These are phyloP conservation scores for Benitochromis conjunctus DNA, from an alignment of 2,113 vertebrate genomes.

Conservation along the genomic window DNA sequence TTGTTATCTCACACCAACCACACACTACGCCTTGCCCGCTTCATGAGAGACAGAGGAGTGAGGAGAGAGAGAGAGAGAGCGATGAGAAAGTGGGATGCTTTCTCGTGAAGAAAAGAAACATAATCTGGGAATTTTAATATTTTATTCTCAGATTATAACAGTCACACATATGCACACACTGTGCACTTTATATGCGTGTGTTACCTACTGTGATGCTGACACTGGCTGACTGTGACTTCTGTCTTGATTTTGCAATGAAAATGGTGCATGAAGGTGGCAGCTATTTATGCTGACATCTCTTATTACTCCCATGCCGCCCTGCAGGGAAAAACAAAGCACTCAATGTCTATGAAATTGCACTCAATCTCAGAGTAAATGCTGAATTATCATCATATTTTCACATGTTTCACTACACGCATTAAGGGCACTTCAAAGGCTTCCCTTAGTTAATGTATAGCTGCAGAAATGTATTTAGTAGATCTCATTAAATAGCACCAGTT, in stretches of 20 bases:
- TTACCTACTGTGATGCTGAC: background rate
- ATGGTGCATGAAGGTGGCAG: background rate
- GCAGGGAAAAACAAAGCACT: background rate
- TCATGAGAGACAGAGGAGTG: conserved; percentile 48
- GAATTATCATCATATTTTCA: background rate
- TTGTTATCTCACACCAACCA: conserved; percentile 68
- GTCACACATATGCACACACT: background rate
- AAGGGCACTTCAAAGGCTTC: background rate
- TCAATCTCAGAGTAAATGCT: background rate
- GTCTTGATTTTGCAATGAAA: background rate
- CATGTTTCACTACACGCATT: background rate
- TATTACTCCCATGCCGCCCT: background rate
- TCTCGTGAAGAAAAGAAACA: conserved; percentile 16
- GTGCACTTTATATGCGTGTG: background rate
- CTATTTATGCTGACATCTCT: background rate
- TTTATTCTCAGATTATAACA: background rate
- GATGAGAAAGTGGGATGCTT: conserved; percentile 39
- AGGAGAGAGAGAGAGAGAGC: conserved; percentile 34
- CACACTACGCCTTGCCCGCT: conserved; percentile 57
- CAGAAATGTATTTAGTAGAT: background rate
- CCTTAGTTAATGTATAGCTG: background rate
- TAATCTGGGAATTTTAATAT: background rate
- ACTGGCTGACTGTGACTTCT: background rate
- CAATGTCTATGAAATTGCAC: background rate
- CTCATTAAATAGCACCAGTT: background rate